Base-by-base conservation (phyloP, 2,797 vertebrate genomes). In the Helostoma temminkii region DNA sequence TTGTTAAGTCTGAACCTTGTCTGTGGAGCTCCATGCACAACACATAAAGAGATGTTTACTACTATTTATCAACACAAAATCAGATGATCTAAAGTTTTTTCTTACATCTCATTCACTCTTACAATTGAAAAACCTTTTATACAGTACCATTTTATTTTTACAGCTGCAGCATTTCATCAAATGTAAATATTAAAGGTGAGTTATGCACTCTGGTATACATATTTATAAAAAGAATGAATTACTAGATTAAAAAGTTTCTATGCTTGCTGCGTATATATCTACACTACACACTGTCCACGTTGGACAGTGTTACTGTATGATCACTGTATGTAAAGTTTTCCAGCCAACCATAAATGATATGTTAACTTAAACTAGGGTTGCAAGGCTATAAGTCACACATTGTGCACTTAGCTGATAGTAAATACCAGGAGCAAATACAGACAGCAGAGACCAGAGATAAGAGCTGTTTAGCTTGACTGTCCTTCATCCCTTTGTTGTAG, bases 381-480 rank as follows among this genome's bases (percentile, higher is more conserved):
- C 58, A 25, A 80, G 66, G 81, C 66, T 70, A 45, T 70, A 84
- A 82, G 81, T 89, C 82, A 82, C 47, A 76, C 34, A 36, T 61
- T 9, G 16, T 63, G 74, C 86, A 65, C 81, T 66, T 76, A 71
- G 87, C 78, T 76, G 89, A 87, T 84, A 79, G 80, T 85, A 84
- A 85, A 89, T 87, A 82, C 79, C 78, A 80, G 54, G 25, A 81
- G 81, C 78, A 83, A 81, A 82, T 64, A 82, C 78, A 71, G 83
- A 78, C 78, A 76, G 69, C 68, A 70, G 64, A 71, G 71, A 76
- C 47, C 45, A 6, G 53, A 85, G 88, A 88, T 89, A 85, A 82
- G 83, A 68, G 77, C 59, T 46, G 64, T 32, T 73, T 59, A 66
- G 71, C 78, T 54, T 10, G 55, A 73, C 76, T 42, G 74, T 77